These are phyloP conservation scores for Drosophila nannoptera DNA, from an alignment of 1,140 invertebrate genomes.

Conservation along the genomic window DNA sequence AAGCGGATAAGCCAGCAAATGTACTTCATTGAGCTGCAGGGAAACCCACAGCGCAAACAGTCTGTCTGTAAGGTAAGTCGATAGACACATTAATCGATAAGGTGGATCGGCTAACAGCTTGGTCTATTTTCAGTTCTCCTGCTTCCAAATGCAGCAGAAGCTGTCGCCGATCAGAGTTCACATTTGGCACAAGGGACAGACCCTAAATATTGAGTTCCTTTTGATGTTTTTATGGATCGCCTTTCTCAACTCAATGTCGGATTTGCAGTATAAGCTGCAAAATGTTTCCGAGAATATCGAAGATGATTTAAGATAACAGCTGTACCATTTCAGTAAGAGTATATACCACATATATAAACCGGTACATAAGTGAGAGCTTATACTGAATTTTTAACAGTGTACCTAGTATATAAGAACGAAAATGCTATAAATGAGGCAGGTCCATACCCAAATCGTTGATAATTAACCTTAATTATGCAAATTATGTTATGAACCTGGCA, in stretches of 20 bases:
- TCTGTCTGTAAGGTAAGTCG: not conserved
- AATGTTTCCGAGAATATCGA: not conserved
- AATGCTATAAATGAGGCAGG: too few relatives aligned
- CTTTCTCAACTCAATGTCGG: slow-evolving; percentile 7
- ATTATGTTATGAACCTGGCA: not conserved
- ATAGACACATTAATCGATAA: too few relatives aligned
- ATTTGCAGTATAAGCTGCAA: not conserved
- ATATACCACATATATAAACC: too few relatives aligned
- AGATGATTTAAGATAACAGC: not conserved
- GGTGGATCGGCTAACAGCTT: not conserved
- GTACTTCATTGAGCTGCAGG: not conserved
- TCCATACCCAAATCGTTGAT: not conserved
- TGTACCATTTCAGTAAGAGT: too few relatives aligned
- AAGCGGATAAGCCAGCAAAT: not conserved
- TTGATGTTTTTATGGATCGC: not conserved
- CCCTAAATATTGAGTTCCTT: slow-evolving; percentile 1
- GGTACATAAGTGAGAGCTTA: too few relatives aligned
- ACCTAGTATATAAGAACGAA: too few relatives aligned
- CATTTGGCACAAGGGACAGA: slow-evolving; percentile 10
- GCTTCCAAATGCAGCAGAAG: not conserved
- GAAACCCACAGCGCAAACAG: not conserved
- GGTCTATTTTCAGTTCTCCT: not conserved
- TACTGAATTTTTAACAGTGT: too few relatives aligned
- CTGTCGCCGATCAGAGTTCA: not conserved
- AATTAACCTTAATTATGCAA: not conserved